phyloP scores from a whole-genome alignment of 2,888 invertebrate genomes.

The Scaptomyza reducta region DNA sequence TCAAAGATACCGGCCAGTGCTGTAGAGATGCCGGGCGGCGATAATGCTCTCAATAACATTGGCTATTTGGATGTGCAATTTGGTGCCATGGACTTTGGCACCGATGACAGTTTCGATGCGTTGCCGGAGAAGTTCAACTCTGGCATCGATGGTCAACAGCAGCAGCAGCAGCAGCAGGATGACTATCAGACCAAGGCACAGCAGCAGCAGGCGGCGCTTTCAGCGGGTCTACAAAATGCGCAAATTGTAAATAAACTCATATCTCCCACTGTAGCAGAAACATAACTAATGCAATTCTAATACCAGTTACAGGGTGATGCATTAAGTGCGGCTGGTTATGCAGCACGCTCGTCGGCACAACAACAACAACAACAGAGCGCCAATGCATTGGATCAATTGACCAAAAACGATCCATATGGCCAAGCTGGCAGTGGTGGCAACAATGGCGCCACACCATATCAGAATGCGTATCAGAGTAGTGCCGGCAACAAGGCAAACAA shows the following conservation, averaged over 20 bases:
- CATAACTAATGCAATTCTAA: neutral
- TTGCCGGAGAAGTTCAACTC: constrained; percentile 83
- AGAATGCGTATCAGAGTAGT: constrained; percentile 82
- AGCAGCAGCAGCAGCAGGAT: constrained; percentile 73
- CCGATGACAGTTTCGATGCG: constrained; percentile 84
- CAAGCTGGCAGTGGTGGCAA: constrained; percentile 78
- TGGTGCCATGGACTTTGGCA: constrained; percentile 92
- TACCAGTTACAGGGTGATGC: constrained; percentile 75
- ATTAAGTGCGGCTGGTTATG: constrained; percentile 78
- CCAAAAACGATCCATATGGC: constrained; percentile 84
- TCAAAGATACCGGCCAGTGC: constrained; percentile 97
- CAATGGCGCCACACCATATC: constrained; percentile 72
- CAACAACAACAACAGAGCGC: constrained; percentile 73
- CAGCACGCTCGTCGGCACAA: constrained; percentile 77
- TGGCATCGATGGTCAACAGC: constrained; percentile 81
- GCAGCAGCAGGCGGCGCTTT: constrained; percentile 73
- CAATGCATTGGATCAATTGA: constrained; percentile 82
- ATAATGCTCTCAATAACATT: constrained; percentile 88
- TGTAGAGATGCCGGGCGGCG: constrained; percentile 98
- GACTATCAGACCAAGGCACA: constrained; percentile 83
- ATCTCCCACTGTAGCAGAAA: neutral
- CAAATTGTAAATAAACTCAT: constrained; percentile 79
- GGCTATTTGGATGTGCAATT: constrained; percentile 96
- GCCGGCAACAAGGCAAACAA: constrained; percentile 79
- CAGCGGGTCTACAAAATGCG: constrained; percentile 81